Evolutionary conservation across 1,140 invertebrate species (phyloP), one percentile per base, ranked within the genome.

Genomic region (Philopotamus ludificatus): DNA sequence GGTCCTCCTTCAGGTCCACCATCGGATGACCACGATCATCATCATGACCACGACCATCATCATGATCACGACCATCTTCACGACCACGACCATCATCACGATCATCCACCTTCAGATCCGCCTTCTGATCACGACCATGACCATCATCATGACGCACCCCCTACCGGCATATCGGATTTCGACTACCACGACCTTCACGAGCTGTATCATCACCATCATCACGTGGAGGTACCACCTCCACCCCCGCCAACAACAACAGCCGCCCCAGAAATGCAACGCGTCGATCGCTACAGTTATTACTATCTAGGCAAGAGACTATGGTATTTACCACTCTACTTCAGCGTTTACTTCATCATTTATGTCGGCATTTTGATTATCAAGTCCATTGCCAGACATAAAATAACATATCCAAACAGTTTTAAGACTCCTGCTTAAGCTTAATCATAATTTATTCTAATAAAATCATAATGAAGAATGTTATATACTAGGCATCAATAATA

Each of bases 281-380:
- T 89, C 44, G 88, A 85, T 57, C 79, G 83, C 65, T 92, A 89
- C 79, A 90, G 88, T 72, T 92, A 92, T 74, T 92, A 91, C 73
- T 91, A 88, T 72, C 83, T 92, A 67, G 89, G 89, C 0, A 85
- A 88, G 63, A 91, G 92, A 71, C 78, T 92, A 1, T 93, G 90
- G 85, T 93, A 92, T 71, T 80, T 92, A 42, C 90, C 90, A 0
- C 73, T 93, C 8, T 92, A 92, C 73, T 92, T 92, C 72, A 91
- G 89, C 63, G 86, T 91, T n/a, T 93, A 89, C 70, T 92, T 92
- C 71, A 87, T 90, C 62, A 82, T 91, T 63, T 93, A 92, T 68
- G 86, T 93, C 1, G 85, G 86, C 1, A 88, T 87, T 42, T 77
- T 93, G 7, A 87, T 93, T 49, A 78, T 92, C 1, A 91, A 91